Conservation (phyloP, 2,113 vertebrate genomes). For the Anoura caudifer region DNA sequence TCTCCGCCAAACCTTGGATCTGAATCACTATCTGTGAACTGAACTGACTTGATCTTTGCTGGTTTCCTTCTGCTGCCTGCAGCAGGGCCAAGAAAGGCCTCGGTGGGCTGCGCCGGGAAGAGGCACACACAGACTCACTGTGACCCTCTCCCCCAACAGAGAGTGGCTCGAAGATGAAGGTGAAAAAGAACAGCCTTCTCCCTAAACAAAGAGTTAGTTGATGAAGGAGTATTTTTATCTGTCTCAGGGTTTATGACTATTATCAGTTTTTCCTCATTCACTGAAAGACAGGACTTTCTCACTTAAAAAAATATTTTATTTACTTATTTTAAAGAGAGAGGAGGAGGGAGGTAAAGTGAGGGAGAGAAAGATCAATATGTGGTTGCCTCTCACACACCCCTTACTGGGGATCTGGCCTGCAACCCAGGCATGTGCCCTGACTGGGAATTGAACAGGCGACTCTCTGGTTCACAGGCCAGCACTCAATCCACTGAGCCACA, state of each 20-base stretch:
- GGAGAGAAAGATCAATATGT: too few relatives aligned
- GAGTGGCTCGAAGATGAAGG: background rate
- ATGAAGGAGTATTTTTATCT: background rate
- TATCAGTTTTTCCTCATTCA: conserved; percentile 10
- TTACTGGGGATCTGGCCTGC: too few relatives aligned
- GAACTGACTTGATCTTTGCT: background rate
- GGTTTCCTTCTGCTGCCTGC: background rate
- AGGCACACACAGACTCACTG: background rate
- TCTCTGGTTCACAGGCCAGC: too few relatives aligned
- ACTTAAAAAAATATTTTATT: too few relatives aligned
- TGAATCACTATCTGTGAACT: background rate
- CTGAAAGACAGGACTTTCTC: background rate
- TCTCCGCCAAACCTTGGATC: background rate
- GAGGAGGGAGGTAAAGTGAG: too few relatives aligned
- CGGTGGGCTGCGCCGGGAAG: background rate
- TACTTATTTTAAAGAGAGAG: too few relatives aligned
- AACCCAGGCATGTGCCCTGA: too few relatives aligned
- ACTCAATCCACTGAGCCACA: too few relatives aligned
- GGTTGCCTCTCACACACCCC: too few relatives aligned
- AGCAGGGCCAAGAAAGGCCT: background rate
- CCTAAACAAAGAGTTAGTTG: background rate
- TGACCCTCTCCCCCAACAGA: background rate
- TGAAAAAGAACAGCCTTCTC: background rate
- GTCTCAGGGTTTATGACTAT: background rate
- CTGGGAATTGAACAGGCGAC: too few relatives aligned